Percentiles rank a stretch among this genome's conserved stretches.
Evolutionary conservation across 1,140 invertebrate genomes (phyloP).

Genomic region (Bombus superbus): DNA sequence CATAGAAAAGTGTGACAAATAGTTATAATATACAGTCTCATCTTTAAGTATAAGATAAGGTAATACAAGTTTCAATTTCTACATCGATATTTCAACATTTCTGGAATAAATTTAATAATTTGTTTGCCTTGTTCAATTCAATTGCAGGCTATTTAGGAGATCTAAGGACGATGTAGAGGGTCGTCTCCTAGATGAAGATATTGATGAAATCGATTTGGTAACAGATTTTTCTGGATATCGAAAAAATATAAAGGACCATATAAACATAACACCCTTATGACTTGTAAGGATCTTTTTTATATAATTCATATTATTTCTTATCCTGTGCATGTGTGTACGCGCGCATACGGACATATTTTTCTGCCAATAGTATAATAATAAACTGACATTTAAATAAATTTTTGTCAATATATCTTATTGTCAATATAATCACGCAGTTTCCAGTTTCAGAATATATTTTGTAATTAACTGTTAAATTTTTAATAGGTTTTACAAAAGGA

Average conservation of each 20-base stretch:
- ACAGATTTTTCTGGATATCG: slow-evolving; percentile 72
- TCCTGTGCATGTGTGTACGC: background rate
- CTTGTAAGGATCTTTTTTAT: slow-evolving; percentile 5
- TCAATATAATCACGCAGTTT: background rate
- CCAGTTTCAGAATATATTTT: background rate
- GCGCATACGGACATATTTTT: background rate
- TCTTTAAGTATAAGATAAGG: slow-evolving; percentile 14
- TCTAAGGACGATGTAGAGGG: slow-evolving; percentile 76
- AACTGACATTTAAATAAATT: slow-evolving; percentile 1
- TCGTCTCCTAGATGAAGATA: slow-evolving; percentile 71
- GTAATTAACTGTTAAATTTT: background rate
- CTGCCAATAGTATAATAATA: background rate
- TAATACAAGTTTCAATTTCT: slow-evolving; percentile 14
- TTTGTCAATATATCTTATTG: background rate
- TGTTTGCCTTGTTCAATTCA: slow-evolving; percentile 14
- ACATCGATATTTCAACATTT: slow-evolving; percentile 1
- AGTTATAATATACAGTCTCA: background rate
- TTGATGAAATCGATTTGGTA: slow-evolving; percentile 71
- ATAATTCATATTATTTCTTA: background rate
- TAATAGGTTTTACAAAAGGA: background rate
- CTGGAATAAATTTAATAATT: background rate
- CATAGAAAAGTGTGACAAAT: background rate
- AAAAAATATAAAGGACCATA: slow-evolving; percentile 68
- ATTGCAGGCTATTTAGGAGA: slow-evolving; percentile 76
- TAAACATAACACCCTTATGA: slow-evolving; percentile 70